Conservation (phyloP, 2,888 invertebrate species). For the Lepidonotus clava region DNA sequence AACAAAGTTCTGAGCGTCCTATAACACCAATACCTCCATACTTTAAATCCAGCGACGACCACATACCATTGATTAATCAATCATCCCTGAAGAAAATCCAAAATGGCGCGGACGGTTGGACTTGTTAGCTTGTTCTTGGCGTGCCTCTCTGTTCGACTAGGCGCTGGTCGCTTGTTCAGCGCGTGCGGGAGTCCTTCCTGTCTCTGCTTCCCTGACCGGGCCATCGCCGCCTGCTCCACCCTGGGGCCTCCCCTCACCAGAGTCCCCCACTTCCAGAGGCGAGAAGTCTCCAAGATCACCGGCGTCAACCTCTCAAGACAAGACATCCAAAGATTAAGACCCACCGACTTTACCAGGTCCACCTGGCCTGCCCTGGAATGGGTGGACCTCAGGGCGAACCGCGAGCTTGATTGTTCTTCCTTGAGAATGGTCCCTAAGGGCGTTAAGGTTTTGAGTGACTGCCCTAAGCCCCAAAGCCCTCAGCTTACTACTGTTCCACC, state of each 20-base stretch:
- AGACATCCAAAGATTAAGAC: background rate
- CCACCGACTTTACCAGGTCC: background rate
- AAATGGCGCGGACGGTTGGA: background rate
- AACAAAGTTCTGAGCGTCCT: no score
- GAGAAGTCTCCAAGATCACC: background rate
- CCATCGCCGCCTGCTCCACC: background rate
- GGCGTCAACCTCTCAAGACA: slow-evolving; percentile 1
- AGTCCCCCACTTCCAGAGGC: background rate
- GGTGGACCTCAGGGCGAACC: slow-evolving; percentile 26
- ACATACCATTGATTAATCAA: background rate
- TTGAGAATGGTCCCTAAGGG: background rate
- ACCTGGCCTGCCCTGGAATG: slow-evolving; percentile 15
- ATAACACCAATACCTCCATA: no score
- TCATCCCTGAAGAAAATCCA: background rate
- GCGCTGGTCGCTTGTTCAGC: background rate
- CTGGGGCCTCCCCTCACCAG: background rate
- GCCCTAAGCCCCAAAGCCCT: background rate
- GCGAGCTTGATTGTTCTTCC: background rate
- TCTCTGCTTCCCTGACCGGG: slow-evolving; percentile 42
- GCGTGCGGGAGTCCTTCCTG: background rate
- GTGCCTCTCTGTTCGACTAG: background rate
- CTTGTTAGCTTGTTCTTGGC: background rate
- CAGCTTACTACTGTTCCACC: background rate
- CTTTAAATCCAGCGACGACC: no score
- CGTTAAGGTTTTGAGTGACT: slow-evolving; percentile 14